These are phyloP conservation scores for Emys orbicularis DNA, from an alignment of 2,797 vertebrate genomes.

Conservation along the genomic window DNA sequence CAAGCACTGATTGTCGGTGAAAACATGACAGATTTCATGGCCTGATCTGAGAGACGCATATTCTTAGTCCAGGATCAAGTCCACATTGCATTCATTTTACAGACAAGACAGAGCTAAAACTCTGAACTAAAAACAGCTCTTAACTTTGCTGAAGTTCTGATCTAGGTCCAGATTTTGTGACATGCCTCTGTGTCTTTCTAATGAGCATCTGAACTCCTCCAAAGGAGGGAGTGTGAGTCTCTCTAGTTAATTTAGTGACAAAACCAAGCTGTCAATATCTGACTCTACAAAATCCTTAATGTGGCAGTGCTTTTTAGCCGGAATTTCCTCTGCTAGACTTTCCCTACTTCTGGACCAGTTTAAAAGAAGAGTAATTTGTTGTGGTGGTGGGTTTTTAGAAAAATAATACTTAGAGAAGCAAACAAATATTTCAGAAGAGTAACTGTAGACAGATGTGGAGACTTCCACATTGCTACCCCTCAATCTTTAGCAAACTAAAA, in stretches of 20 bases:
- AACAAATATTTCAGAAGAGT: not conserved
- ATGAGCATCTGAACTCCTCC: not conserved
- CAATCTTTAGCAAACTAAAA: not conserved
- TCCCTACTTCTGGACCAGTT: not conserved
- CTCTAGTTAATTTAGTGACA: accelerated
- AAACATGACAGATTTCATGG: not conserved
- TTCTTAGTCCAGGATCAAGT: not conserved
- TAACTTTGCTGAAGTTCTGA: not conserved
- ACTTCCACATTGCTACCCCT: not conserved
- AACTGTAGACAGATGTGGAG: not conserved
- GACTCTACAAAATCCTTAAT: not conserved
- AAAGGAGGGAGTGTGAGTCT: not conserved
- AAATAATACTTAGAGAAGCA: not conserved
- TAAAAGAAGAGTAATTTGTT: not conserved
- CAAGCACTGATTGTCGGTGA: not conserved
- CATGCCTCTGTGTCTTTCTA: not conserved
- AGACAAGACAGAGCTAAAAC: not conserved
- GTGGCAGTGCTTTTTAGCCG: not conserved
- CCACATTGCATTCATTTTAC: not conserved
- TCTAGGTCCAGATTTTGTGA: not conserved
- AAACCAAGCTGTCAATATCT: not conserved
- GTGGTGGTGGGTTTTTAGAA: not conserved
- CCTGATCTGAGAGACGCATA: not conserved
- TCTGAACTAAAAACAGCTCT: not conserved
- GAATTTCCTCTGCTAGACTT: not conserved